Percentiles rank a stretch among this genome's conserved stretches.
Evolutionary conservation across 2,113 vertebrate genomes (phyloP).

Genomic region (Syngnathus scovelli): DNA sequence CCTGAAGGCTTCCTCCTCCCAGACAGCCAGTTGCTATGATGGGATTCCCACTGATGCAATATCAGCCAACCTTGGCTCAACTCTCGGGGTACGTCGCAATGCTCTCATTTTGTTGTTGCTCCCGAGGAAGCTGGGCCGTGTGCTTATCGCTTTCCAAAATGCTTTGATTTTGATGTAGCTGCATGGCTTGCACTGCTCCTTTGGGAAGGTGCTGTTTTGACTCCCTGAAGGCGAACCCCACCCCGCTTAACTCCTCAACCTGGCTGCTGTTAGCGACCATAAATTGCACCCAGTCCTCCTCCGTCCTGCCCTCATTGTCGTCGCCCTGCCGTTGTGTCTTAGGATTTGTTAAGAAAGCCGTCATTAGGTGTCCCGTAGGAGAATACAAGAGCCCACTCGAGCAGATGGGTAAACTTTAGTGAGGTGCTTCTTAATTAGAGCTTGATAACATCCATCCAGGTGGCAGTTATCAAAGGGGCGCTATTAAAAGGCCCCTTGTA

Average conservation of each 20-base stretch:
- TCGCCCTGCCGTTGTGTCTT: conserved; percentile 37
- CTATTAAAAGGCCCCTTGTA: not conserved
- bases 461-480: conserved; percentile 8
- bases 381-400: conserved; percentile 24
- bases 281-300: not conserved
- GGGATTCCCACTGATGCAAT: conserved; percentile 64
- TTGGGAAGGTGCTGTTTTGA: conserved; percentile 18
- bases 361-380: conserved; percentile 60
- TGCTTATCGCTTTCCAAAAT: not conserved
- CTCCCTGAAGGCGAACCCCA: conserved; percentile 22
- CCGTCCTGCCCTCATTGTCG: conserved; percentile 28
- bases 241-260: conserved; percentile 52
- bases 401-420: conserved; percentile 55
- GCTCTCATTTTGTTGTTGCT: conserved; percentile 30
- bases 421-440: conserved; percentile 41
- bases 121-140: not conserved
- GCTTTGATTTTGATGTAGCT: not conserved
- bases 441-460: conserved; percentile 24
- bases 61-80: conserved; percentile 38
- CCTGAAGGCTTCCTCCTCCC: conserved; percentile 25
- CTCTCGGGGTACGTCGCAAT: conserved; percentile 27
- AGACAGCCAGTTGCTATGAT: conserved; percentile 51
- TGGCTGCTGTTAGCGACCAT: not conserved
- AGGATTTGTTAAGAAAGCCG: conserved; percentile 59
- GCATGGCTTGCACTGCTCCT: not conserved